These are phyloP conservation scores for Eriosoma lanigerum DNA, from an alignment of 1,140 invertebrate genomes.

Conservation along the genomic window DNA sequence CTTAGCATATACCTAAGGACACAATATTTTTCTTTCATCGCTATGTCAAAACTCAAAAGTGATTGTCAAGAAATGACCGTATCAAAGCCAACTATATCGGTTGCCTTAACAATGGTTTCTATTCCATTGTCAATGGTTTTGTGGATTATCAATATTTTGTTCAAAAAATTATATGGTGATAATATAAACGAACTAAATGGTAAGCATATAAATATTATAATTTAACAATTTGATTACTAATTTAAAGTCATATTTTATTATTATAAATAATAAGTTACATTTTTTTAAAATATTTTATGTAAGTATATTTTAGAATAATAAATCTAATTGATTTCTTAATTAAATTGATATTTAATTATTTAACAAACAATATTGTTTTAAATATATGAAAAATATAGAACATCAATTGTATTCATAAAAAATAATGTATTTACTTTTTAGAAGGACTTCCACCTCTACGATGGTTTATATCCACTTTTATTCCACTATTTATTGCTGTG, in stretches of 20 bases:
- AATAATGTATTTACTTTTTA: constrained; percentile 57
- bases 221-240: not conserved
- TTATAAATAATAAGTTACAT: no score
- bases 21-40: not conserved
- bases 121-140: constrained; percentile 73
- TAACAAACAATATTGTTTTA: no score
- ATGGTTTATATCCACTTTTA: constrained; percentile 71
- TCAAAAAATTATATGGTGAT: constrained; percentile 63
- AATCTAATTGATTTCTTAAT: no score
- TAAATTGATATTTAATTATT: no score
- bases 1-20: not conserved
- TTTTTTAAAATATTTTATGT: no score
- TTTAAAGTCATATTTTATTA: not conserved
- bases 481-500: constrained; percentile 68
- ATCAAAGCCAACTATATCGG: constrained; percentile 59
- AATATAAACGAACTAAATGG: constrained; percentile 53
- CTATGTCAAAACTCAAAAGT: constrained; percentile 4
- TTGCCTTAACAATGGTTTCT: constrained; percentile 67
- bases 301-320: no score
- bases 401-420: no score
- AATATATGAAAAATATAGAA: no score
- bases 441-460: constrained; percentile 72
- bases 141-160: constrained; percentile 71
- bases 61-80: constrained; percentile 22
- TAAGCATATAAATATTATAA: not conserved